Conservation (phyloP, 2,888 invertebrate genomes). For the Mantis religiosa region DNA sequence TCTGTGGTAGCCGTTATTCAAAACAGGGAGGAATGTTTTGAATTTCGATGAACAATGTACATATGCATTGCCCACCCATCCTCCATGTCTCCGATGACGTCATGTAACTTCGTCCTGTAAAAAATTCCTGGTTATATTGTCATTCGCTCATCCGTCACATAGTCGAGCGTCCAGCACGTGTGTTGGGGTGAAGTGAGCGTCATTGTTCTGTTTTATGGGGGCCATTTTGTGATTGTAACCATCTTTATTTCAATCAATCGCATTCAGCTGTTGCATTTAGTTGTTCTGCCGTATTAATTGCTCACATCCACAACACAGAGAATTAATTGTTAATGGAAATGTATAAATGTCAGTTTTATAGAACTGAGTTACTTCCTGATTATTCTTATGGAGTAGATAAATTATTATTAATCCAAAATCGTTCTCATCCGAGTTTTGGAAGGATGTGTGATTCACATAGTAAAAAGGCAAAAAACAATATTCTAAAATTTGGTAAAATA, state of each 20-base stretch:
- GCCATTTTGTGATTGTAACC: background rate
- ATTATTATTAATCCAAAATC: no score
- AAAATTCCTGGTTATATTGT: background rate
- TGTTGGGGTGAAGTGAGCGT: background rate
- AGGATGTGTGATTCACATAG: no score
- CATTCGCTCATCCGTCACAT: background rate
- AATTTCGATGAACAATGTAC: background rate
- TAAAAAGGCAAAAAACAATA: no score
- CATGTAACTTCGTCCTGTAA: background rate
- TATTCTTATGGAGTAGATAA: no score
- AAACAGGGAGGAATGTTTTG: background rate
- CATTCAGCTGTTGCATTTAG: background rate
- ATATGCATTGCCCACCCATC: background rate
- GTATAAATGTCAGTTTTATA: background rate
- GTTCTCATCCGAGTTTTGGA: no score
- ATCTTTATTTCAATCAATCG: background rate
- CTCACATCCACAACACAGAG: background rate
- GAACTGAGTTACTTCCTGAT: background rate
- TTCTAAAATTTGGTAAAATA: no score
- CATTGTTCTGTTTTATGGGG: background rate
- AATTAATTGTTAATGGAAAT: background rate
- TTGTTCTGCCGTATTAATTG: background rate
- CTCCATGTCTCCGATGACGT: background rate
- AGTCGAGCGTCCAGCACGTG: background rate
- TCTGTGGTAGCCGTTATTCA: background rate